Evolutionary conservation across 2,797 vertebrate genomes (phyloP).

Genomic region (Cirrhinus molitorella): DNA sequence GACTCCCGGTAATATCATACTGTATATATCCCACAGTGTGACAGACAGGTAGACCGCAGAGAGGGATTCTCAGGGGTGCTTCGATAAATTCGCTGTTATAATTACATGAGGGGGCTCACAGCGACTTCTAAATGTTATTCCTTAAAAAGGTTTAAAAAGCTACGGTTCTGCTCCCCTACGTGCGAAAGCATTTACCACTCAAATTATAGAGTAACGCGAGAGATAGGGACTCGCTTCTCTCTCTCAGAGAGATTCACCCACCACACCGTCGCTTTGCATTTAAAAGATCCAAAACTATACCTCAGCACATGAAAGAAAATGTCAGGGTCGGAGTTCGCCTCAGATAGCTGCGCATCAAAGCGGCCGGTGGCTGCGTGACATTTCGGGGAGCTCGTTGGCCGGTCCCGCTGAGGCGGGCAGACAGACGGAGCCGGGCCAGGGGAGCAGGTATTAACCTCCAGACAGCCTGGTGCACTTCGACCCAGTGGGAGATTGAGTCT

Average conservation of each 20-base stretch:
- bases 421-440: conserved; percentile 31
- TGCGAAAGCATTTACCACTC: conserved; percentile 59
- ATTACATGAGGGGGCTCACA: conserved; percentile 20
- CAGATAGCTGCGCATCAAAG: conserved; percentile 65
- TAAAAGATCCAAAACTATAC: conserved; percentile 60
- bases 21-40: not conserved
- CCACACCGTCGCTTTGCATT: conserved; percentile 67
- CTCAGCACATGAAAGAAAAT: conserved; percentile 73
- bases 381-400: conserved; percentile 51
- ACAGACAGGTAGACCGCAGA: not conserved
- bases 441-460: conserved; percentile 48
- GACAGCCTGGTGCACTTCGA: not conserved
- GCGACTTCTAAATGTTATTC: not conserved
- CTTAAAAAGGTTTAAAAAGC: conserved; percentile 23
- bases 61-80: not conserved
- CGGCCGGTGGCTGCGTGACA: conserved; percentile 55
- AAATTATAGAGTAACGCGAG: conserved; percentile 65
- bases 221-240: not conserved
- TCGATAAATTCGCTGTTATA: not conserved
- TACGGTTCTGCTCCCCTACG: not conserved
- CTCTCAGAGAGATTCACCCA: conserved; percentile 13
- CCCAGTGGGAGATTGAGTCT: not conserved
- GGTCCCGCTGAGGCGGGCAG: conserved; percentile 5
- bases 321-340: conserved; percentile 70
- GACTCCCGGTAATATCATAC: not conserved